A percentile compares a stretch with the other conserved stretches of the same genome.
phyloP scores from a whole-genome alignment of 2,888 invertebrate genomes.

The Capitulum mitella region DNA sequence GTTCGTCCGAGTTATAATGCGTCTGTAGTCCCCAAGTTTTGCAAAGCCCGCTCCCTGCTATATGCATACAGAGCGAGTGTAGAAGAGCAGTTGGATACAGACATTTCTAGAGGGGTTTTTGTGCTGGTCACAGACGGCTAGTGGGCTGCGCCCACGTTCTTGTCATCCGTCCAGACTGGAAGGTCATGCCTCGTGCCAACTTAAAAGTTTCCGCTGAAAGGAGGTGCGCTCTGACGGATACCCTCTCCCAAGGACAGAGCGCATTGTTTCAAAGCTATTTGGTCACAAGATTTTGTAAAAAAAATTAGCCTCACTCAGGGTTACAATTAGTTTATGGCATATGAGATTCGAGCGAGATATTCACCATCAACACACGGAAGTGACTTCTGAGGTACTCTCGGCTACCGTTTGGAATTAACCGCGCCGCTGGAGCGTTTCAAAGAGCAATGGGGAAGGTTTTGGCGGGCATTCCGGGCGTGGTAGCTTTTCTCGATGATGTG shows the following conservation, averaged over 20 bases:
- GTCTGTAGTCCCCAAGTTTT: neutral
- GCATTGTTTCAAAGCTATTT: neutral
- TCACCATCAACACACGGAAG: neutral
- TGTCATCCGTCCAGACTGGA: neutral
- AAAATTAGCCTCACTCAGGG: neutral
- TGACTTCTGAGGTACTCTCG: neutral
- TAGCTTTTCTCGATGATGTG: neutral
- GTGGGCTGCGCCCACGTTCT: neutral
- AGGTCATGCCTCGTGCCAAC: neutral
- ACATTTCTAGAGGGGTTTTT: neutral
- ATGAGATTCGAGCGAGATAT: neutral
- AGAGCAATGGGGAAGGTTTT: neutral
- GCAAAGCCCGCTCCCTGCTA: neutral
- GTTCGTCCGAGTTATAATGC: neutral
- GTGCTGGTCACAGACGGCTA: neutral
- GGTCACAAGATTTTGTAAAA: neutral
- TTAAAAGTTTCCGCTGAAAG: neutral
- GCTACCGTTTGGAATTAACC: neutral
- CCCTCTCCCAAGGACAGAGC: neutral
- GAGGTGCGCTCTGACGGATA: neutral
- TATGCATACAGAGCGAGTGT: neutral
- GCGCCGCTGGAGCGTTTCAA: neutral
- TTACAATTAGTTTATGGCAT: neutral
- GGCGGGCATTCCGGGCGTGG: neutral
- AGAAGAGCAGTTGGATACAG: neutral